Conservation (phyloP, 2,888 invertebrate genomes). For the Cremastinae sp. region DNA sequence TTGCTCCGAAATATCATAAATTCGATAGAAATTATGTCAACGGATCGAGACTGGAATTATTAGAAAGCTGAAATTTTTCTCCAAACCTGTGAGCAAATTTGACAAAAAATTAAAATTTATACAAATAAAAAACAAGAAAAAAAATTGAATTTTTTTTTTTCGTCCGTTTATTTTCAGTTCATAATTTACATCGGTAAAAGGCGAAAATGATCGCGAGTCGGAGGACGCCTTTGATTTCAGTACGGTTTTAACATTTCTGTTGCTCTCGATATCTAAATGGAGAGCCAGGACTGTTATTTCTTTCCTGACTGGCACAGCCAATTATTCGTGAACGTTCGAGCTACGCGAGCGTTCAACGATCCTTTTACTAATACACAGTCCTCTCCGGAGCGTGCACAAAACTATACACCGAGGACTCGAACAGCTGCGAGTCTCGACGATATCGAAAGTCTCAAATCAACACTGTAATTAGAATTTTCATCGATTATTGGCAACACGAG, state of each 20-base stretch:
- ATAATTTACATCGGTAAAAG: slow-evolving; percentile 52
- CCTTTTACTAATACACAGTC: slow-evolving; percentile 5
- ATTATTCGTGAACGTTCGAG: slow-evolving; percentile 51
- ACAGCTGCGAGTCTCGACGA: slow-evolving; percentile 1
- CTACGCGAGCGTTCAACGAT: slow-evolving; percentile 27
- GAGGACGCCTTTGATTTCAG: slow-evolving; percentile 12
- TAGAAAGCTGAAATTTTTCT: too few relatives aligned
- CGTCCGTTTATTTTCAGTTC: slow-evolving; percentile 10
- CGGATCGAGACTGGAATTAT: too few relatives aligned
- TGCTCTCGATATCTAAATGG: slow-evolving; percentile 36
- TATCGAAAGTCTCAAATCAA: slow-evolving; percentile 37
- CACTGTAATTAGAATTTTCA: neutral
- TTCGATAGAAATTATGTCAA: too few relatives aligned
- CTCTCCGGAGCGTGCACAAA: neutral
- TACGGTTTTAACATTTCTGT: neutral
- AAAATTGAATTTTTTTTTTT: slow-evolving; percentile 17
- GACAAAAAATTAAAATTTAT: too few relatives aligned
- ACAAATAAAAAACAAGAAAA: too few relatives aligned
- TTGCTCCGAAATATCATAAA: too few relatives aligned
- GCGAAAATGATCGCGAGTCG: slow-evolving; percentile 27
- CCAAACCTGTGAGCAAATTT: too few relatives aligned
- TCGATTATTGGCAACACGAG: slow-evolving; percentile 25
- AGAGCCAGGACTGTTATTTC: slow-evolving; percentile 39
- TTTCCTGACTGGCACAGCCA: slow-evolving; percentile 32
- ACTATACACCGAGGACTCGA: neutral